phyloP scores from a whole-genome alignment of 2,113 vertebrate genomes.

The Gobiocypris rarus region DNA sequence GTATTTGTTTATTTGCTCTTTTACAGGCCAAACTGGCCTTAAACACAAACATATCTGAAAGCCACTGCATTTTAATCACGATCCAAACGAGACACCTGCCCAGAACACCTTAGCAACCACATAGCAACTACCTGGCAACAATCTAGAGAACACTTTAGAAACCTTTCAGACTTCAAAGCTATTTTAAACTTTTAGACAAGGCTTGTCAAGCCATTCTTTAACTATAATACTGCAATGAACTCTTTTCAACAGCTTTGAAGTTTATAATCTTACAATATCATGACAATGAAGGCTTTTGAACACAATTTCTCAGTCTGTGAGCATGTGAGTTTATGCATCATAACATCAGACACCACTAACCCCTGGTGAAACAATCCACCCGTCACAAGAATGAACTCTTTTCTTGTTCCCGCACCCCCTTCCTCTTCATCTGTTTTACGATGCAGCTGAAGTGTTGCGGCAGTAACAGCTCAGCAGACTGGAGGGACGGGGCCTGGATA shows the following conservation, averaged over 20 bases:
- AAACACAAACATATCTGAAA: too few relatives aligned
- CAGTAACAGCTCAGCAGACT: conserved; percentile 89
- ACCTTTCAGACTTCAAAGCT: not conserved
- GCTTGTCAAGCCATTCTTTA: not conserved
- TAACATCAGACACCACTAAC: not conserved
- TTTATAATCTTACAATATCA: not conserved
- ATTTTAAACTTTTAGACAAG: not conserved
- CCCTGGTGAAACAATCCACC: not conserved
- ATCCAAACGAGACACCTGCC: too few relatives aligned
- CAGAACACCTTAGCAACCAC: not conserved
- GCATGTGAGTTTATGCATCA: conserved; percentile 7
- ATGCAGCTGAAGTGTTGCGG: conserved; percentile 92
- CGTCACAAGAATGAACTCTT: conserved; percentile 11
- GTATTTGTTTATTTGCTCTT: too few relatives aligned
- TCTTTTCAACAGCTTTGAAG: not conserved
- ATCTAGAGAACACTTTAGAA: too few relatives aligned
- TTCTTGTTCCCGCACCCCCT: not conserved
- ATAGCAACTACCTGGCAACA: not conserved
- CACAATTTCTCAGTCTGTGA: not conserved
- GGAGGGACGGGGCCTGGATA: conserved; percentile 85
- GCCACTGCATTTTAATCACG: too few relatives aligned
- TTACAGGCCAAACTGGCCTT: too few relatives aligned
- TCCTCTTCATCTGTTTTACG: conserved; percentile 5
- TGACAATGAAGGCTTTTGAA: conserved; percentile 7
- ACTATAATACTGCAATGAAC: not conserved